Evolutionary conservation across 2,888 invertebrate genomes (phyloP), one percentile per base, ranked within the genome.

Genomic region (Cephus rjabovi): DNA sequence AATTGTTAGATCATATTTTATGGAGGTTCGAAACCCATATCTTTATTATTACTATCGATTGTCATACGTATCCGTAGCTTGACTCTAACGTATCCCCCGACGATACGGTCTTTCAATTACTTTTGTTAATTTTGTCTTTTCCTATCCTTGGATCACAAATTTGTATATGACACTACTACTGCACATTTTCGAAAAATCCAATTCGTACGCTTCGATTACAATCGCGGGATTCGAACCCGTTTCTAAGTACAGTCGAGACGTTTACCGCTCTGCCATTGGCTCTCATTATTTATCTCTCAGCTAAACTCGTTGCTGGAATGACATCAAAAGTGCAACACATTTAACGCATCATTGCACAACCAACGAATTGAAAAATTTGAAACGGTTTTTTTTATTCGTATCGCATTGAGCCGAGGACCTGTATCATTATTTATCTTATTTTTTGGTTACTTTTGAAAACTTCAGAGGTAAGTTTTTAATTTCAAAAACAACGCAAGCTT

Each of bases 241-340:
- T 79, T 79, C 81, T 83, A 86, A 82, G 87, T 87, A 87, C 89
- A 91, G 90, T 90, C 90, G 89, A 88, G 89, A 90, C 89, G 86
- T 88, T 87, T 84, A 90, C 89, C 90, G 90, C 91, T 91, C 90
- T 90, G 89, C 89, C 88, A 91, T 91, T 91, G 91, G 89, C 90
- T 91, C 90, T 91, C 90, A 91, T 91, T 91, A 91, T 91, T 90
- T 85, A 90, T 90, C 89, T 90, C 88, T 89, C 86, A 87, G 89
- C 84, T 85, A 79, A 80, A 79, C 73, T 83, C 73, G 75, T 78
- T 69, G 73, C 73, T 78, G 33, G 15, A 71, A 33, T 71, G 23
- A 30, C 23, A 71, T 23, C 30, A 34, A 30, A 11, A 34, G 31
- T 31, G 71, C 34, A 33, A 71, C 34, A 71, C 71, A 23, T 71